A percentile compares a stretch with the other conserved stretches of the same genome.
phyloP scores from a whole-genome alignment of 2,797 vertebrate genomes.

The Schizopygopsis pylzovi region DNA sequence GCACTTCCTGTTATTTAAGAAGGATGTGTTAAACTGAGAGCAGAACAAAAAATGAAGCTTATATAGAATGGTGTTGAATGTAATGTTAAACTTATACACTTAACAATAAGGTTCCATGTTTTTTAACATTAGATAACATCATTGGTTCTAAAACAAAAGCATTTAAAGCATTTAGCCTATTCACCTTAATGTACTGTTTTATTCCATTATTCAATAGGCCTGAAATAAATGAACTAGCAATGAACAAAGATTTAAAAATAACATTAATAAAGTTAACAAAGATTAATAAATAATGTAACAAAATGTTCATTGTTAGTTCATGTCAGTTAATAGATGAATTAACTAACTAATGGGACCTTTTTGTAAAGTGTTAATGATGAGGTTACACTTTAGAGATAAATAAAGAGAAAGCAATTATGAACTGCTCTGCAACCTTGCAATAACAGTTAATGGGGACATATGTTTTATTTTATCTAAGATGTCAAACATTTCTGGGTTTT shows the following conservation, averaged over 20 bases:
- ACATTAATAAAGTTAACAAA: not conserved
- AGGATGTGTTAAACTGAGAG: constrained; percentile 72
- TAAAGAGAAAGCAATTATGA: constrained; percentile 13
- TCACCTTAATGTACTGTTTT: not conserved
- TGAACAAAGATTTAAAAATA: not conserved
- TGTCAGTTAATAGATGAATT: not conserved
- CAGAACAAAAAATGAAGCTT: constrained; percentile 59
- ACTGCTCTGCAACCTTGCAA: constrained; percentile 30
- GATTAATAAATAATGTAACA: not conserved
- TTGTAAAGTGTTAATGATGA: not conserved
- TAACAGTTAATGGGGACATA: constrained; percentile 11
- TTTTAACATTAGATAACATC: not conserved
- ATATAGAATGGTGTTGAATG: constrained; percentile 27
- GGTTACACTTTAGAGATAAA: not conserved
- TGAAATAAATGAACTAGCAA: not conserved
- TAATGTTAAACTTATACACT: not conserved
- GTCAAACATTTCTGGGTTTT: not conserved
- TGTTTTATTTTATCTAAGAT: not conserved
- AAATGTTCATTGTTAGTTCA: not conserved
- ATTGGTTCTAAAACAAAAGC: not conserved
- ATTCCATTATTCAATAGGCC: not conserved
- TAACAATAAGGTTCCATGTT: not conserved
- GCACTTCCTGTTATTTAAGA: constrained; percentile 78
- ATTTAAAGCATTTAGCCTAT: not conserved
- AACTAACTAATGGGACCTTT: not conserved